Percentiles rank a stretch among this genome's conserved stretches.
These are phyloP conservation scores for Polyommatus icarus DNA, from an alignment of 2,888 invertebrate genomes.

Conservation along the genomic window DNA sequence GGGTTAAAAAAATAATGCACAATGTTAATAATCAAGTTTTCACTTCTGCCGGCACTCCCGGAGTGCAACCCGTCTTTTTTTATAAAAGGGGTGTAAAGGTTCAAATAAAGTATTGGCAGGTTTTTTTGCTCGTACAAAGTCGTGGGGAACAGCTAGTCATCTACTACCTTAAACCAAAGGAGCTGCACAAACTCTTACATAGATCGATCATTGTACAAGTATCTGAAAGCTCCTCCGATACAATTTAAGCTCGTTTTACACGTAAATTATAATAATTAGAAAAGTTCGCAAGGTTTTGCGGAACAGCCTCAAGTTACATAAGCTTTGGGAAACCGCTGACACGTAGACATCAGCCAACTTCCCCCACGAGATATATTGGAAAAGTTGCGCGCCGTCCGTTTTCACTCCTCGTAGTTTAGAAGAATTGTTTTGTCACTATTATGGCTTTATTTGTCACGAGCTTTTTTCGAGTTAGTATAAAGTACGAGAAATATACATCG, in stretches of 20 bases:
- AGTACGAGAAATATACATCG: too few species aligned
- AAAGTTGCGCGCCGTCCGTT: slow-evolving; percentile 25
- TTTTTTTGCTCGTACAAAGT: too few species aligned
- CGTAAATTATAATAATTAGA: slow-evolving; percentile 24
- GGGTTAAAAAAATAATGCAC: too few species aligned
- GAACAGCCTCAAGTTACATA: slow-evolving; percentile 16
- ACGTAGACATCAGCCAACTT: slow-evolving; percentile 29
- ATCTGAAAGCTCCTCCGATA: background rate
- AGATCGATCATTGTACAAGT: background rate
- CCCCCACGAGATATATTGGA: slow-evolving; percentile 27
- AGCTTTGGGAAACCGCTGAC: slow-evolving; percentile 30
- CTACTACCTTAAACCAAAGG: too few species aligned
- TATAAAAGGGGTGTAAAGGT: too few species aligned
- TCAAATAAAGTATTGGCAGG: too few species aligned
- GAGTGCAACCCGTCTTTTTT: too few species aligned
- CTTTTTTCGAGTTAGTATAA: background rate
- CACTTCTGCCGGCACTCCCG: too few species aligned
- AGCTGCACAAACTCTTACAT: too few species aligned
- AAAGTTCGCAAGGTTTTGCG: slow-evolving; percentile 22
- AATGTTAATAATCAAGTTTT: too few species aligned
- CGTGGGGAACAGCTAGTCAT: too few species aligned
- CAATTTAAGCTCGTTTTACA: slow-evolving; percentile 1
- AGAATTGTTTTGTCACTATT: slow-evolving; percentile 2
- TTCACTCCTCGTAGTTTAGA: background rate
- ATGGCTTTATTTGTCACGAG: background rate